These are phyloP conservation scores for Oreochromis spilurus DNA, from an alignment of 2,113 vertebrate genomes.

Conservation along the genomic window DNA sequence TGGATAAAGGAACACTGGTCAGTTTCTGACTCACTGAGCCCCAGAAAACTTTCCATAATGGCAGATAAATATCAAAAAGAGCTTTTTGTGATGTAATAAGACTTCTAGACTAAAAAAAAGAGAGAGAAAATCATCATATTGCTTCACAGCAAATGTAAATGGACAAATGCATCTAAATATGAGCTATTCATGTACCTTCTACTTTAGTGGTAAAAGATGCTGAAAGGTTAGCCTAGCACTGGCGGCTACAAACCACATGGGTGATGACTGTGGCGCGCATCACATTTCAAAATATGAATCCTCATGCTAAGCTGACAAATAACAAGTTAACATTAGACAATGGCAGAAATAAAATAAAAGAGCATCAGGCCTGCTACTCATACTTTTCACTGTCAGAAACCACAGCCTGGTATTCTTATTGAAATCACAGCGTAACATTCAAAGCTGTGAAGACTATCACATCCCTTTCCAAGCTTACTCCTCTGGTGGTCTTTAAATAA, in stretches of 20 bases:
- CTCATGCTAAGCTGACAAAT: neutral
- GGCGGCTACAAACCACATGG: neutral
- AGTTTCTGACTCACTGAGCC: neutral
- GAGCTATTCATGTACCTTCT: neutral
- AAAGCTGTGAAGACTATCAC: neutral
- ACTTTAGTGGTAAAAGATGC: neutral
- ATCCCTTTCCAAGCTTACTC: neutral
- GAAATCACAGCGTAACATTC: neutral
- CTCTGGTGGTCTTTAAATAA: neutral
- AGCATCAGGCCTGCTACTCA: neutral
- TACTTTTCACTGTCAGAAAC: neutral
- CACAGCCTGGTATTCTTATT: neutral
- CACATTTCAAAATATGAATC: neutral
- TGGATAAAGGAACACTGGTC: neutral
- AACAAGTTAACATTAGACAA: neutral
- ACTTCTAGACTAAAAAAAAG: neutral
- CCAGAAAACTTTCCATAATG: neutral
- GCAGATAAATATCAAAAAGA: neutral
- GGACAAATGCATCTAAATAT: neutral
- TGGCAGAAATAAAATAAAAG: neutral
- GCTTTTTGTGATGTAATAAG: neutral
- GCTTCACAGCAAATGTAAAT: neutral
- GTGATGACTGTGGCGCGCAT: neutral
- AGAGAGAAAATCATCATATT: neutral
- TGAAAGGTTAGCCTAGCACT: neutral